A percentile compares a stretch with the other conserved stretches of the same genome.
Conservation (phyloP, 2,113 vertebrate species). For the Craseonycteris thonglongyai region DNA sequence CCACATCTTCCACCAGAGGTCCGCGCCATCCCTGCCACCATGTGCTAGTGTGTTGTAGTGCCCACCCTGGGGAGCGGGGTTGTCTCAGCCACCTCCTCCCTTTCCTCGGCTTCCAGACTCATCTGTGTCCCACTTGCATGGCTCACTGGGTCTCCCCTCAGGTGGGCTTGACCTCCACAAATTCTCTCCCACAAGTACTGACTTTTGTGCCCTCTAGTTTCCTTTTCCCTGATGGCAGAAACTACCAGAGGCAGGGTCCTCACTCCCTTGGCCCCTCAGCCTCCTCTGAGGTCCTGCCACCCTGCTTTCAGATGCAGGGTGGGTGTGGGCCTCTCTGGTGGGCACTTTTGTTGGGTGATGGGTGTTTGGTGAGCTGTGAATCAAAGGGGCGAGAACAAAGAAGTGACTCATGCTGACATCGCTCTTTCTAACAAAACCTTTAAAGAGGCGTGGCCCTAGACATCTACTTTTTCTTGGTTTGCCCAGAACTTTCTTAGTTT, state of each 20-base stretch:
- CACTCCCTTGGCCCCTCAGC: neutral
- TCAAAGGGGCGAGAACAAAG: neutral
- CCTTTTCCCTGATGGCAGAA: neutral
- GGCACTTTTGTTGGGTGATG: neutral
- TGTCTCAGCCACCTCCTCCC: neutral
- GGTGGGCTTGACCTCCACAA: neutral
- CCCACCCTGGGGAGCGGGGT: too few species aligned
- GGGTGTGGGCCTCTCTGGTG: neutral
- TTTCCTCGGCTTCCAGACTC: neutral
- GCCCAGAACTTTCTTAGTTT: neutral
- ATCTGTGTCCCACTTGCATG: neutral
- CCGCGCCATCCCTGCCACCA: neutral
- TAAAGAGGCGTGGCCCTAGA: neutral
- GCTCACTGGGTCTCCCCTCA: neutral
- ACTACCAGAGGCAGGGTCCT: neutral
- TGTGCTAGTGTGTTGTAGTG: too few species aligned
- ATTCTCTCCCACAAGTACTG: too few species aligned
- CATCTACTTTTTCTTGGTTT: neutral
- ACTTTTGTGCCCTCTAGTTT: too few species aligned
- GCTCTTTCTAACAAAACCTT: neutral
- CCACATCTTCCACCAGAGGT: neutral
- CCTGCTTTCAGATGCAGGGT: neutral
- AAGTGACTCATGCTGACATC: accelerated
- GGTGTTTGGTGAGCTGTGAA: neutral
- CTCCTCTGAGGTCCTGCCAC: neutral